phyloP scores from a whole-genome alignment of 2,113 vertebrate genomes.

The Urocitellus parryii region DNA sequence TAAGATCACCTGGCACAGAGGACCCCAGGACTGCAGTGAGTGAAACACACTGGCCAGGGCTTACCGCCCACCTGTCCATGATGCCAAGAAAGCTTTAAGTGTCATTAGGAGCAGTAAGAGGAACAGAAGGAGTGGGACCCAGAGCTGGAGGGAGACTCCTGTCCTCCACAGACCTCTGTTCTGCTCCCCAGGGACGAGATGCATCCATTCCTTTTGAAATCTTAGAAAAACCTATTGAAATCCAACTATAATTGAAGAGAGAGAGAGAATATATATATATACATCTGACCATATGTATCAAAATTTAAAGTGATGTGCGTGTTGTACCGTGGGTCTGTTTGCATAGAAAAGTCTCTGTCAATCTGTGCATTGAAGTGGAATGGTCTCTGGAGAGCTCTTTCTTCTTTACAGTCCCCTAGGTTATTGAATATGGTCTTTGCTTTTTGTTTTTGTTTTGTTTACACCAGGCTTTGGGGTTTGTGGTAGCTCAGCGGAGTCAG shows the following conservation, averaged over 20 bases:
- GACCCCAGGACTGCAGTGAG: not conserved
- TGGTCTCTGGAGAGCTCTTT: not conserved
- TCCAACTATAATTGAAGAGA: not conserved
- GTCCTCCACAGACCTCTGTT: not conserved
- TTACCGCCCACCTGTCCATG: not conserved
- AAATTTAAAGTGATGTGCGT: not conserved
- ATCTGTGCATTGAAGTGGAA: no score
- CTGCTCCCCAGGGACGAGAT: accelerated
- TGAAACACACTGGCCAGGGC: not conserved
- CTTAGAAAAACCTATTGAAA: not conserved
- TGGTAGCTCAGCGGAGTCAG: not conserved
- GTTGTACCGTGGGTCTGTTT: not conserved
- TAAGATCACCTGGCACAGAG: accelerated
- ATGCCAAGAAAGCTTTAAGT: not conserved
- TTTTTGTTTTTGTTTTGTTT: not conserved
- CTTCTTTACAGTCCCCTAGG: not conserved
- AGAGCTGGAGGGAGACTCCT: accelerated
- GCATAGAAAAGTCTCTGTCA: not conserved
- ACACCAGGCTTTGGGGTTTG: accelerated
- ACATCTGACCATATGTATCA: not conserved
- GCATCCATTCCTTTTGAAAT: not conserved
- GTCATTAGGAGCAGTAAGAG: accelerated
- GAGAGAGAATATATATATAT: no score
- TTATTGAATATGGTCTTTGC: not conserved
- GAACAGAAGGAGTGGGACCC: accelerated